phyloP scores from a whole-genome alignment of 2,888 invertebrate species.

The Thymelicus acteon region DNA sequence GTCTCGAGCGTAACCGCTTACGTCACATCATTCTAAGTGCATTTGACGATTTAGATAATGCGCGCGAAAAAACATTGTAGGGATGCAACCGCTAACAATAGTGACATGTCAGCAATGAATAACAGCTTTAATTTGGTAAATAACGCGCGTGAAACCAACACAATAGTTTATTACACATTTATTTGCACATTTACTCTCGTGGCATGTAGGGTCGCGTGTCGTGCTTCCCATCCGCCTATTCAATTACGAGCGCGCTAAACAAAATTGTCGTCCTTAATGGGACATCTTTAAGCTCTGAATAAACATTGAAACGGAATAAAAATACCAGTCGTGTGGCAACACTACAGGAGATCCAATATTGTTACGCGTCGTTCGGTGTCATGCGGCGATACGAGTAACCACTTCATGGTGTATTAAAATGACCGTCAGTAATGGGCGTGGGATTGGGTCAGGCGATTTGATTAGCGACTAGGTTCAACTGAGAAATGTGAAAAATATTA shows the following conservation, averaged over 20 bases:
- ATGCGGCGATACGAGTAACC: conserved; percentile 53
- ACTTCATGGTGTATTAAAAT: conserved; percentile 66
- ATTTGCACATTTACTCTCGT: conserved; percentile 66
- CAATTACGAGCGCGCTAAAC: conserved; percentile 73
- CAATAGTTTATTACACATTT: conserved; percentile 73
- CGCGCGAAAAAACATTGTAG: conserved; percentile 56
- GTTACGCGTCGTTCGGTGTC: conserved; percentile 59
- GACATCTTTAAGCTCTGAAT: conserved; percentile 71
- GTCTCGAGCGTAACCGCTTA: not conserved
- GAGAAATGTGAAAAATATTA: not conserved
- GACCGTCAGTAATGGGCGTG: conserved; percentile 39
- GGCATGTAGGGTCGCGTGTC: conserved; percentile 70
- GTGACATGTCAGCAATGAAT: conserved; percentile 51
- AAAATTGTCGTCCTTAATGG: conserved; percentile 80
- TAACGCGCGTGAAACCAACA: conserved; percentile 61
- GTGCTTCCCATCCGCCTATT: conserved; percentile 76
- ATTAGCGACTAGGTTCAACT: conserved; percentile 17
- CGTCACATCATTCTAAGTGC: conserved; percentile 59
- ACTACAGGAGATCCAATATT: conserved; percentile 76
- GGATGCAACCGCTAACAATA: conserved; percentile 57
- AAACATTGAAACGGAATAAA: conserved; percentile 70
- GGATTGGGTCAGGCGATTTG: conserved; percentile 27
- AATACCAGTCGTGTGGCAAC: conserved; percentile 76
- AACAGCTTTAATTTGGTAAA: conserved; percentile 64
- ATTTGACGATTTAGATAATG: conserved; percentile 77